Evolutionary conservation across 2,113 vertebrate genomes (phyloP), one percentile per base, ranked within the genome.

Genomic region (Nesoenas mayeri): DNA sequence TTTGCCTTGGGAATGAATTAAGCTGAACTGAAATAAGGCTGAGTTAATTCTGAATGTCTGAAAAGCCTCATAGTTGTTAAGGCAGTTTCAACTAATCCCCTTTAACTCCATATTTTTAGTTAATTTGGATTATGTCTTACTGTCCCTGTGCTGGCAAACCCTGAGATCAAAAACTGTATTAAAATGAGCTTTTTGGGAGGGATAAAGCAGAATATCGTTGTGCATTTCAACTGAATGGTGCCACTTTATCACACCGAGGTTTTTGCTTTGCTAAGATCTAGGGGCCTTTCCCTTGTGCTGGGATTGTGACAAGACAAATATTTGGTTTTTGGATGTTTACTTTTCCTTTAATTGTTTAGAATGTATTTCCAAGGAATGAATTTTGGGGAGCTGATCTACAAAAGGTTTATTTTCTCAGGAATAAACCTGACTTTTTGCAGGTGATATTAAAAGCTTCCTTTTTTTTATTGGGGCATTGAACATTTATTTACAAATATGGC

Each of bases 21-120:
- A 66, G 21, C 19, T 61, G 34, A 66, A 66, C 42, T 44, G 40
- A 66, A 82, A 73, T 65, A 69, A 73, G 66, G 69, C 44, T 66
- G 7, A 3, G 0, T 34, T 53, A 79, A 85, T 83, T 79, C 36
- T 31, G 74, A n/a, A 28, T 29, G 66, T 67, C 32, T 75, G 51
- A 66, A 47, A 69, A 66, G 44, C 19, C 47, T 53, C 40, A 10
- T 1, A n/a, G 36, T 3, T 72, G 28, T 82, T 82, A 44, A 70
- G 38, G 25, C 31, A 50, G 26, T 82, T 90, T 61, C 60, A 89
- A 53, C 71, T 90, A 88, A 93, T 92, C 79, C 67, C 47, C 50
- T 83, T 62, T 83, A 75, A 88, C 29, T 72, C 82, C 9, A 2
- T 65, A n/a, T 88, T 88, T 88, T 61, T 44, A 32, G 54, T 51